phyloP scores from a whole-genome alignment of 2,797 vertebrate genomes.

The Kryptolebias ocellatus region DNA sequence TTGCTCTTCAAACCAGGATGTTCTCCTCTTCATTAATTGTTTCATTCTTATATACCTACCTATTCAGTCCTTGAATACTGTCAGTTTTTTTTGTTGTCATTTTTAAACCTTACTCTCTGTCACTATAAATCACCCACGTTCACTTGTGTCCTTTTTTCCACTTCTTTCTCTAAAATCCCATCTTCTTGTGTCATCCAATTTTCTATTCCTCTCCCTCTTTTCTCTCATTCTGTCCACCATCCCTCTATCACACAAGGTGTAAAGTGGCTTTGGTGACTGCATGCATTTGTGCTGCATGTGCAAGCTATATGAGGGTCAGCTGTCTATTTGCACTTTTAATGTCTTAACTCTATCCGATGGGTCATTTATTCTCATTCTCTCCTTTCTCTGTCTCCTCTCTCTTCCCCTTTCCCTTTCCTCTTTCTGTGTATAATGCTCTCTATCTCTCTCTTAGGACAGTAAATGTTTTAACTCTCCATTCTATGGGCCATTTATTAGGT shows the following conservation, averaged over 20 bases:
- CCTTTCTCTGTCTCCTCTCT: slow-evolving; percentile 44
- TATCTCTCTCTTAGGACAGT: slow-evolving; percentile 78
- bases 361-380: slow-evolving; percentile 79
- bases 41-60: background rate
- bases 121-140: slow-evolving; percentile 46
- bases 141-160: slow-evolving; percentile 15
- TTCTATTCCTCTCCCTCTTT: slow-evolving; percentile 34
- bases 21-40: background rate
- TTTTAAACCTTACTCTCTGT: slow-evolving; percentile 2
- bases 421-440: slow-evolving; percentile 70
- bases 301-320: slow-evolving; percentile 79
- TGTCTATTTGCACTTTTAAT: slow-evolving; percentile 85
- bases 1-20: background rate
- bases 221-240: slow-evolving; percentile 43
- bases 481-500: slow-evolving; percentile 86
- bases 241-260: slow-evolving; percentile 59
- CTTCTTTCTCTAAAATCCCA: slow-evolving; percentile 31
- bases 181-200: slow-evolving; percentile 48
- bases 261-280: slow-evolving; percentile 68
- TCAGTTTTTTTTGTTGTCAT: slow-evolving; percentile 6
- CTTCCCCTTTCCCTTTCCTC: slow-evolving; percentile 39
- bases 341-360: slow-evolving; percentile 81
- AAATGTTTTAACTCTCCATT: slow-evolving; percentile 85
- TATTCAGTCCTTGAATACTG: background rate
- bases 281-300: slow-evolving; percentile 57